phyloP scores from a whole-genome alignment of 2,888 invertebrate species.

The Ferdinandea cuprea region DNA sequence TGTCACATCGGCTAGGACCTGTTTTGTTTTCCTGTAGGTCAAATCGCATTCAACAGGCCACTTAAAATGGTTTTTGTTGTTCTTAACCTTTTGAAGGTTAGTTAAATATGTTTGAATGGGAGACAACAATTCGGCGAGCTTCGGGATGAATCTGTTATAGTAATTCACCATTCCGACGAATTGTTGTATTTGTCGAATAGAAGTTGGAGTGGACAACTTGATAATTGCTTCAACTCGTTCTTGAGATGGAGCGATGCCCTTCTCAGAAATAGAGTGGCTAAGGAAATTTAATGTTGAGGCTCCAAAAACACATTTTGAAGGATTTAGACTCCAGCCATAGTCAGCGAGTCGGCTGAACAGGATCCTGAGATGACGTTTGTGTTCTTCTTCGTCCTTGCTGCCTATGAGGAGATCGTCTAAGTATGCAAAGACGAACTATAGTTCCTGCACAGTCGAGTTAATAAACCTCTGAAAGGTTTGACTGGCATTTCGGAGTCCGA shows the following conservation, averaged over 20 bases:
- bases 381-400: neutral
- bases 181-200: constrained; percentile 34
- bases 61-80: constrained; percentile 23
- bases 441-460: neutral
- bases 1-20: neutral
- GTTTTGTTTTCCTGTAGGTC: constrained; percentile 1
- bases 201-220: neutral
- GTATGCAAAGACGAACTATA: neutral
- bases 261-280: neutral
- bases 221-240: neutral
- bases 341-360: neutral
- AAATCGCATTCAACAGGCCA: neutral
- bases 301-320: constrained; percentile 4
- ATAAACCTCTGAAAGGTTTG: no score
- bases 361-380: neutral
- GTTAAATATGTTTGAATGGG: constrained; percentile 33
- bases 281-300: neutral
- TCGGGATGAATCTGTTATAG: constrained; percentile 47
- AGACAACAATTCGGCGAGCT: constrained; percentile 29
- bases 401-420: neutral
- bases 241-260: constrained; percentile 1
- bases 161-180: constrained; percentile 52
- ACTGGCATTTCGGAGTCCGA: no score
- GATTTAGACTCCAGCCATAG: neutral
- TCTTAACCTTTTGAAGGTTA: neutral